Conservation (phyloP, 2,113 vertebrate genomes). For the Nothobranchius furzeri region DNA sequence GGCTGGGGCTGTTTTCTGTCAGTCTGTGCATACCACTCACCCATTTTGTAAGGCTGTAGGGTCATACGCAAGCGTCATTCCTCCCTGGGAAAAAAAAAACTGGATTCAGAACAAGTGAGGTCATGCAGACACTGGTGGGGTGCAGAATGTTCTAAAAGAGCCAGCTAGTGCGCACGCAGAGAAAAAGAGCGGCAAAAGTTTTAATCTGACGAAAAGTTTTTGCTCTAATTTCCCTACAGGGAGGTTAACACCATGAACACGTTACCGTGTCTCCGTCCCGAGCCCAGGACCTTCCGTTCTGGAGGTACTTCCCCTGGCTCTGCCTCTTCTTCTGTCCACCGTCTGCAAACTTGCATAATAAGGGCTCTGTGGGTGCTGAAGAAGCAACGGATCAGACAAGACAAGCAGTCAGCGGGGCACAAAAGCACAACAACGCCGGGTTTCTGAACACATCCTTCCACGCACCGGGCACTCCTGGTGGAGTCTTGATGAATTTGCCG, state of each 20-base stretch:
- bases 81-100: conserved; percentile 80
- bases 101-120: conserved; percentile 69
- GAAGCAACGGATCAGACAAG: conserved; percentile 53
- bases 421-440: conserved; percentile 43
- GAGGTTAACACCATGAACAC: background rate
- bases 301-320: conserved; percentile 90
- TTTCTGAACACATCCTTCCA: conserved; percentile 34
- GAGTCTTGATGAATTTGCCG: conserved; percentile 92
- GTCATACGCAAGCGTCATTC: conserved; percentile 93
- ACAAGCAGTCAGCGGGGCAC: conserved; percentile 26
- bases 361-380: conserved; percentile 88
- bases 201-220: background rate
- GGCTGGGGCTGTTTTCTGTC: conserved; percentile 69
- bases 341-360: conserved; percentile 96
- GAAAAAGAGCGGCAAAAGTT: background rate
- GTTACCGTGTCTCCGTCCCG: conserved; percentile 87
- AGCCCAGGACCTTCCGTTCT: conserved; percentile 88
- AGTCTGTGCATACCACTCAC: conserved; percentile 79
- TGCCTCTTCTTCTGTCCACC: conserved; percentile 95
- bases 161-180: background rate
- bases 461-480: conserved; percentile 88
- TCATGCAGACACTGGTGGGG: conserved; percentile 43
- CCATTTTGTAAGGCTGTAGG: conserved; percentile 92
- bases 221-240: background rate
- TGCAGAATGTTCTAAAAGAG: conserved; percentile 16